Percentiles rank a stretch among this genome's conserved stretches.
Conservation (phyloP, 30 jellyfish, hydroid and myxozoan genomes). For the Phacellophora camtschatica region DNA sequence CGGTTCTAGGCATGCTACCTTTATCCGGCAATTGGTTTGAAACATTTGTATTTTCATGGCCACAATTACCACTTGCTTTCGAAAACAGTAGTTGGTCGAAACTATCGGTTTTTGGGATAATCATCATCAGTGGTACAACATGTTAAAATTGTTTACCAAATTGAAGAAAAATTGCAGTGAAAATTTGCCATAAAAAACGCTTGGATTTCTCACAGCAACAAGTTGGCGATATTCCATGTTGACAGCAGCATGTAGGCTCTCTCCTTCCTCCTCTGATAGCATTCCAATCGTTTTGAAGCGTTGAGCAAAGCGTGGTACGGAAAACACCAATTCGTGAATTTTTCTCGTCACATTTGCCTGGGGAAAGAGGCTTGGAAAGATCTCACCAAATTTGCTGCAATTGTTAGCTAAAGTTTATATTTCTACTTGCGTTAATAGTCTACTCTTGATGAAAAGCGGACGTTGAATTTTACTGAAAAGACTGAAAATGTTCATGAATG, state of each 20-base stretch:
- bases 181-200: background rate
- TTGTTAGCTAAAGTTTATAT: background rate
- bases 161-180: no score
- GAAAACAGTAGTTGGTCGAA: conserved; percentile 4
- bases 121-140: no score
- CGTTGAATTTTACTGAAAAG: background rate
- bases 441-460: background rate
- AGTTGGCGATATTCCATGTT: conserved; percentile 35
- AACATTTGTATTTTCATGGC: background rate
- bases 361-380: conserved; percentile 7
- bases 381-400: conserved; percentile 24
- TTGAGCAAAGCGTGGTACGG: conserved; percentile 29
- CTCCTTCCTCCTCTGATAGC: conserved; percentile 41
- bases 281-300: conserved; percentile 21
- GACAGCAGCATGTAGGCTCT: conserved; percentile 34
- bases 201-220: conserved; percentile 3
- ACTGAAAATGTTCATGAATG: background rate
- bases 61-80: conserved; percentile 8
- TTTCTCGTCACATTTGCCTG: conserved; percentile 15
- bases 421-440: conserved; percentile 38
- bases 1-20: no score
- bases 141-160: no score
- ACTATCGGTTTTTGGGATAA: no score
- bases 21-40: background rate
- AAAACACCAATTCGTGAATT: conserved; percentile 17